Percentiles rank a stretch among this genome's conserved stretches.
Evolutionary conservation across 2,888 invertebrate genomes (phyloP).

Genomic region (Halocaridina rubra): DNA sequence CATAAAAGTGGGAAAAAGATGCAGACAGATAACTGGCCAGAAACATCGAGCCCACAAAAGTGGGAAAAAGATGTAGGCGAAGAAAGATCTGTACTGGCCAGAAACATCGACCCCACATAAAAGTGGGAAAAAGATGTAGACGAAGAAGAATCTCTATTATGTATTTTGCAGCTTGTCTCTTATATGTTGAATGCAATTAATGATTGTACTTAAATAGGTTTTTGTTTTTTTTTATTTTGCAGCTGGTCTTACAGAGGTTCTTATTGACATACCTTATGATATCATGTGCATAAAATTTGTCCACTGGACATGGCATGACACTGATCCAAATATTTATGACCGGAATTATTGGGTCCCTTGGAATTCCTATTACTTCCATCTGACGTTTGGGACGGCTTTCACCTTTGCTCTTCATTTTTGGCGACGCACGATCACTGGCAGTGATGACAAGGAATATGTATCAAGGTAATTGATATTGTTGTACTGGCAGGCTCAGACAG

Average conservation of each 20-base stretch:
- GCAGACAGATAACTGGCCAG: too few relatives aligned
- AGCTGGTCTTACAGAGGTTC: constrained; percentile 78
- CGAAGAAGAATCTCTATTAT: too few relatives aligned
- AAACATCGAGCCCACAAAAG: too few relatives aligned
- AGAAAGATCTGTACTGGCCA: too few relatives aligned
- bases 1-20: too few relatives aligned
- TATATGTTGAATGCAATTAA: too few relatives aligned
- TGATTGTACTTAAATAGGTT: too few relatives aligned
- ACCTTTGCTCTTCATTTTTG: constrained; percentile 76
- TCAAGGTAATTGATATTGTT: constrained; percentile 73
- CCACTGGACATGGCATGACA: constrained; percentile 86
- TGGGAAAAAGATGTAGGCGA: too few relatives aligned
- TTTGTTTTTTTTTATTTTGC: constrained; percentile 63
- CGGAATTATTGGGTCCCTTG: constrained; percentile 86
- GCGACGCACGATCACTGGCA: constrained; percentile 71
- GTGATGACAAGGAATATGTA: constrained; percentile 70
- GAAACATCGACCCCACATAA: too few relatives aligned
- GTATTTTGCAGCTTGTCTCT: too few relatives aligned
- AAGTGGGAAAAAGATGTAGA: too few relatives aligned
- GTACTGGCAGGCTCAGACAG: too few relatives aligned
- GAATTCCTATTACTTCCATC: constrained; percentile 86
- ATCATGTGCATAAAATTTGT: constrained; percentile 81
- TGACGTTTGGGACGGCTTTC: constrained; percentile 80
- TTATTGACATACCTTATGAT: constrained; percentile 84
- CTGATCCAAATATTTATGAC: constrained; percentile 74